Base-by-base conservation (phyloP, 1,140 invertebrate species). In the Calycopis cecrops region DNA sequence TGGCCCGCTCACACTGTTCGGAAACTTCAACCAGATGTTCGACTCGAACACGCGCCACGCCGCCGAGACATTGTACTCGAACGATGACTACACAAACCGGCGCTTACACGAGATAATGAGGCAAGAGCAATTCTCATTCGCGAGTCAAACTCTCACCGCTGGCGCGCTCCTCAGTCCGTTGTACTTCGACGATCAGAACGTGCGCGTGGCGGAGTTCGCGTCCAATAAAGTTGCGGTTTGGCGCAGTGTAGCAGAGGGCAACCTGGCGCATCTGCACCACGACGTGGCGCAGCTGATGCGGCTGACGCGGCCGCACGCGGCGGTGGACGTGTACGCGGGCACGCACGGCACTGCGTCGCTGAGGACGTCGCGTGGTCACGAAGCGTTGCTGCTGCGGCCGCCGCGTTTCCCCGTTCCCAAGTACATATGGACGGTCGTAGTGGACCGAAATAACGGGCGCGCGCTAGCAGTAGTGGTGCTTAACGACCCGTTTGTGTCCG, bases 21-120 rank as follows among this genome's bases (percentile, higher is more conserved):
- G 80, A 51, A 87, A 86, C 68, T 84, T 87, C 67, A 82, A 85
- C 60, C 77, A 76, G 40, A 82, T 87, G 85, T 82, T 85, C 63
- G 86, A 88, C 65, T 61, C 72, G 4, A 65, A 54, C 33, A 77
- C 74, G n/a, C 69, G 79, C 8, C 63, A 60, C 34, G 79, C 79
- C 64, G 80, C 86, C 40, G 76, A 84, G 52, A 62, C 57, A n/a
- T 68, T 88, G 12, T 86, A 75, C 64, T 71, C 73, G 1, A 79
- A 87, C 65, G 78, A 83, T 58, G 65, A 18, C 4, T 55, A 72
- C 11, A 52, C 79, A 38, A 79, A 78, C 59, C 64, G 71, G 12
- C 73, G 79, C 40, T 64, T 87, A 35, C 75, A 53, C 61, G 76
- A 76, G 59, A 47, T 84, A 37, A 60, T 87, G 42, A 66, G 70